phyloP scores from a whole-genome alignment of 2,113 vertebrate species.

The Leptosomus discolor region DNA sequence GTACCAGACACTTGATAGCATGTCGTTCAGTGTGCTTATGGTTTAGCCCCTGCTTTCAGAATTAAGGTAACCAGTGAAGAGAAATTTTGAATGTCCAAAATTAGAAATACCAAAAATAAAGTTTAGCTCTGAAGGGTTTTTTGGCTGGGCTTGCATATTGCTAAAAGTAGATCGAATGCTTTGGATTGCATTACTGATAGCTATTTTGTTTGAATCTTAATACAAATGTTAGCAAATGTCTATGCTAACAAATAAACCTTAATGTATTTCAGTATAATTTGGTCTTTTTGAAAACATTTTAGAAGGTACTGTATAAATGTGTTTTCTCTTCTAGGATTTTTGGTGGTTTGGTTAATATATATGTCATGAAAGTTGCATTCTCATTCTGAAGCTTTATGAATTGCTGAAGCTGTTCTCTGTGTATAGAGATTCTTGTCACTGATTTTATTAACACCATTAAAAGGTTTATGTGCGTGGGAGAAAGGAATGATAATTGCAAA shows the following conservation, averaged over 20 bases:
- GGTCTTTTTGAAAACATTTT: background rate
- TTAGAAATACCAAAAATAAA: background rate
- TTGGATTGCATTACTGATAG: background rate
- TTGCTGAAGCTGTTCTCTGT: background rate
- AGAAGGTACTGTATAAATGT: background rate
- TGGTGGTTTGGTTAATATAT: fast-evolving
- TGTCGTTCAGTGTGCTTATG: background rate
- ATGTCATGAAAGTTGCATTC: background rate
- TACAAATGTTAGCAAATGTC: background rate
- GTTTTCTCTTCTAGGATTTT: background rate
- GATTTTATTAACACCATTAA: background rate
- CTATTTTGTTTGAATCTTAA: background rate
- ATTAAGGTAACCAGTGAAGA: background rate
- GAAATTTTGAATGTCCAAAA: background rate
- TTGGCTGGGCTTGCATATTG: background rate
- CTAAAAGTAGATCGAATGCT: background rate
- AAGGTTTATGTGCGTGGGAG: background rate
- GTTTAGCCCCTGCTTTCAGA: background rate
- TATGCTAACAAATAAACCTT: background rate
- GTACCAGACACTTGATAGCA: background rate
- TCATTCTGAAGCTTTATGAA: background rate
- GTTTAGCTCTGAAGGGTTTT: background rate
- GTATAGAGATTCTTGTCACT: background rate
- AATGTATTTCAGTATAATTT: background rate
- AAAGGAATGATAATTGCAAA: background rate